These are phyloP conservation scores for Ictidomys tridecemlineatus DNA, from an alignment of 2,113 vertebrate species.

Conservation along the genomic window DNA sequence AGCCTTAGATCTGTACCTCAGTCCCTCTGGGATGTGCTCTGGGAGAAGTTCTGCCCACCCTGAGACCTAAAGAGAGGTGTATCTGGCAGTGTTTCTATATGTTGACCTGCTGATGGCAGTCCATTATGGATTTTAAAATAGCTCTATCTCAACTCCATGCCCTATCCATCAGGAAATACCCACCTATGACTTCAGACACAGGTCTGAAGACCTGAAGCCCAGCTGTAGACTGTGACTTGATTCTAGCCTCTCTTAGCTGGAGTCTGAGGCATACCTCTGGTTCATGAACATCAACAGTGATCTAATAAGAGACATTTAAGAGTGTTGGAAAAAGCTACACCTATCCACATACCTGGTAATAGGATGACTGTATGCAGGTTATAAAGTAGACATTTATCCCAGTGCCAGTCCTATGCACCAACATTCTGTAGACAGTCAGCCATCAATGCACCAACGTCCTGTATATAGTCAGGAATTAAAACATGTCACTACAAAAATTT, in stretches of 20 bases:
- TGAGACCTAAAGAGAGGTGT: not conserved
- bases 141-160: not conserved
- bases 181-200: not conserved
- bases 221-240: not conserved
- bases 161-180: not conserved
- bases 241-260: not conserved
- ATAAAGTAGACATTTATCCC: not conserved
- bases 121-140: not conserved
- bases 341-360: not conserved
- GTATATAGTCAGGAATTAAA: no score
- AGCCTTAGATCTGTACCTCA: not conserved
- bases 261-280: not conserved
- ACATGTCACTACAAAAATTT: no score
- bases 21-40: not conserved
- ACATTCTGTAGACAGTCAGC: not conserved
- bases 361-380: no score
- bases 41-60: not conserved
- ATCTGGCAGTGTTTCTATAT: not conserved
- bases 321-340: not conserved
- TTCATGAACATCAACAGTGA: not conserved
- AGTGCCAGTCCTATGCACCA: not conserved
- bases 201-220: not conserved
- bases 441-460: no score
- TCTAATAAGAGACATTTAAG: not conserved
- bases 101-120: not conserved